Conservation (phyloP, 2,113 vertebrate species). For the Mastomys natalensis region DNA sequence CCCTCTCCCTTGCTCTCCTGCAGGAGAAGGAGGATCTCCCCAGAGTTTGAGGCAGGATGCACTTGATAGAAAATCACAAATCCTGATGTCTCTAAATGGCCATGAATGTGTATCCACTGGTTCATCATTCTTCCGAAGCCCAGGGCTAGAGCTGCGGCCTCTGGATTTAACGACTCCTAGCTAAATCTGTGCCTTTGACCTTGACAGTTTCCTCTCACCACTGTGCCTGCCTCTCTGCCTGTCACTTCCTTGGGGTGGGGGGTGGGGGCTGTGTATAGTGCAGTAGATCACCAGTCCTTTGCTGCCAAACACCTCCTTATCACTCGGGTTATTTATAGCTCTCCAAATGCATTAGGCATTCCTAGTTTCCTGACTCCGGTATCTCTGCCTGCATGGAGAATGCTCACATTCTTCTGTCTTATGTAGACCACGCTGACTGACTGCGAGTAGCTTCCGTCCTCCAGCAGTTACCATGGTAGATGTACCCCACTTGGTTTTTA, state of each 20-base stretch:
- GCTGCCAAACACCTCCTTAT: not conserved
- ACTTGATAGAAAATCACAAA: not conserved
- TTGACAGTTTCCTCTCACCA: not conserved
- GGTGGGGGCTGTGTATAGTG: not conserved
- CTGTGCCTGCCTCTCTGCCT: not conserved
- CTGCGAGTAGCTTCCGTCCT: not conserved
- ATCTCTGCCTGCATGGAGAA: not conserved
- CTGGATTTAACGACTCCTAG: not conserved
- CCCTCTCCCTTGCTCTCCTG: not conserved
- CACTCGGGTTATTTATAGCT: not conserved
- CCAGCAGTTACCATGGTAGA: not conserved
- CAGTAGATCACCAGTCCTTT: not conserved
- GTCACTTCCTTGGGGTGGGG: not conserved
- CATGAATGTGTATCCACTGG: fast-evolving
- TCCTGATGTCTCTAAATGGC: not conserved
- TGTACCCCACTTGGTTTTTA: not conserved
- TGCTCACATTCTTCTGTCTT: not conserved
- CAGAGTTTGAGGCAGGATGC: not conserved
- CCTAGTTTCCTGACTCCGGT: not conserved
- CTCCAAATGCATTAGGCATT: slow-evolving; percentile 2
- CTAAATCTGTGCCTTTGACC: not conserved
- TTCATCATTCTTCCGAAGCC: not conserved
- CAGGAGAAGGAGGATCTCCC: not conserved
- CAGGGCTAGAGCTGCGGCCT: not conserved
- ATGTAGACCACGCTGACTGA: not conserved